phyloP scores from a whole-genome alignment of 2,113 vertebrate species.

The Cyprinodon tularosa region DNA sequence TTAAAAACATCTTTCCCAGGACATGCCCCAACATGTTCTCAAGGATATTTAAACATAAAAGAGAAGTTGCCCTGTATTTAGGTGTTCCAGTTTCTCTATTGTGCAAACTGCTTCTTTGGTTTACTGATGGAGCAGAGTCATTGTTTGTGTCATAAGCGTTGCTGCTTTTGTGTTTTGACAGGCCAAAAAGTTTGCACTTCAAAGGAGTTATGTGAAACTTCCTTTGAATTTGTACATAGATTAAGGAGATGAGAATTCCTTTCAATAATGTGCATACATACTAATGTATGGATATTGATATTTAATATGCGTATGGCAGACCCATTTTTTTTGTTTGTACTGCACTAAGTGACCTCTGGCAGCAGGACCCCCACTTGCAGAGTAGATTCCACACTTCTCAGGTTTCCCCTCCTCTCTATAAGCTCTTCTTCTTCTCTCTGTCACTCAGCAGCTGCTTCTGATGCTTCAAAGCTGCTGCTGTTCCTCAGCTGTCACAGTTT shows the following conservation, averaged over 20 bases:
- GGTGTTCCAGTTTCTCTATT: constrained; percentile 2
- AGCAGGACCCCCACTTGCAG: constrained; percentile 19
- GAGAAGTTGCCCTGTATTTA: constrained; percentile 7
- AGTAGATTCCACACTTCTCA: constrained; percentile 41
- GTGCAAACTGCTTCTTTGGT: not conserved
- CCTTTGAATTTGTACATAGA: too few species aligned
- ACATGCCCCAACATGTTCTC: constrained; percentile 28
- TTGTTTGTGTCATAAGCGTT: not conserved
- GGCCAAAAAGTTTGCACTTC: not conserved
- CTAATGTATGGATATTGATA: too few species aligned
- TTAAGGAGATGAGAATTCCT: too few species aligned
- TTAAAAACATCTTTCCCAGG: not conserved
- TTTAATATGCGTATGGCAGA: not conserved
- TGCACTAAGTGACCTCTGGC: constrained; percentile 22
- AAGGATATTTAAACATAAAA: constrained; percentile 5
- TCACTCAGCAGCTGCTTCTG: constrained; percentile 64
- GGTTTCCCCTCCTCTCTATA: constrained; percentile 37
- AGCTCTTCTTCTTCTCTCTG: constrained; percentile 24
- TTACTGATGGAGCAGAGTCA: not conserved
- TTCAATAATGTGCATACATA: too few species aligned
- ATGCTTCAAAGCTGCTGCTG: constrained; percentile 54
- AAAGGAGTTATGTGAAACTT: not conserved
- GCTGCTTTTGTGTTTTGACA: constrained; percentile 7
- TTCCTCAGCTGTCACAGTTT: constrained; percentile 24
- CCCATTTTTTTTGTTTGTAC: constrained; percentile 1